A percentile compares a stretch with the other conserved stretches of the same genome.
These are phyloP conservation scores for Epirrita christyi DNA, from an alignment of 2,888 invertebrate species.

Conservation along the genomic window DNA sequence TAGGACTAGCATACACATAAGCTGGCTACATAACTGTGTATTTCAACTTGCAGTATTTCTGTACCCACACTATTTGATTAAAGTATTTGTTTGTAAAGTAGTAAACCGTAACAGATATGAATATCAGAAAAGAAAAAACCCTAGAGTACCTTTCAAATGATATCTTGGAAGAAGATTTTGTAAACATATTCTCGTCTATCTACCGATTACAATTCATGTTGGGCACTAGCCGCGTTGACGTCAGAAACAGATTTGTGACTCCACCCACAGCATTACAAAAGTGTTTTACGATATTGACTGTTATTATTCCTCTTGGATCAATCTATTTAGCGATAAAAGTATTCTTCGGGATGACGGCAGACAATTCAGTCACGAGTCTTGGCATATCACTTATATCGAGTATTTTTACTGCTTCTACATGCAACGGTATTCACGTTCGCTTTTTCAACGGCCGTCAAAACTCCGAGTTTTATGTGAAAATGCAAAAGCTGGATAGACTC, in stretches of 20 bases:
- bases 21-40: too few species aligned
- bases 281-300: slow-evolving; percentile 46
- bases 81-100: too few species aligned
- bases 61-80: not conserved
- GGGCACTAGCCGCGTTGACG: slow-evolving; percentile 57
- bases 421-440: slow-evolving; percentile 53
- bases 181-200: slow-evolving; percentile 48
- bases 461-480: slow-evolving; percentile 53
- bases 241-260: slow-evolving; percentile 55
- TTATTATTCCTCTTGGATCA: slow-evolving; percentile 32
- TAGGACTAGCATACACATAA: too few species aligned
- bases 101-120: not conserved
- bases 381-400: slow-evolving; percentile 34
- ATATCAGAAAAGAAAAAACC: slow-evolving; percentile 18
- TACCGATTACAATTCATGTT: slow-evolving; percentile 50
- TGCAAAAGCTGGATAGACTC: slow-evolving; percentile 61
- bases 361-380: slow-evolving; percentile 35
- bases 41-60: too few species aligned
- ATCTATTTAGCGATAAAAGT: slow-evolving; percentile 27
- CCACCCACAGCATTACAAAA: slow-evolving; percentile 57
- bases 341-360: slow-evolving; percentile 28
- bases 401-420: slow-evolving; percentile 42
- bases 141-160: slow-evolving; percentile 58
- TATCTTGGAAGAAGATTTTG: slow-evolving; percentile 56
- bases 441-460: slow-evolving; percentile 56